Percentiles rank a stretch among this genome's conserved stretches.
Conservation (phyloP, 2,797 vertebrate species). For the Serranus cabrilla region DNA sequence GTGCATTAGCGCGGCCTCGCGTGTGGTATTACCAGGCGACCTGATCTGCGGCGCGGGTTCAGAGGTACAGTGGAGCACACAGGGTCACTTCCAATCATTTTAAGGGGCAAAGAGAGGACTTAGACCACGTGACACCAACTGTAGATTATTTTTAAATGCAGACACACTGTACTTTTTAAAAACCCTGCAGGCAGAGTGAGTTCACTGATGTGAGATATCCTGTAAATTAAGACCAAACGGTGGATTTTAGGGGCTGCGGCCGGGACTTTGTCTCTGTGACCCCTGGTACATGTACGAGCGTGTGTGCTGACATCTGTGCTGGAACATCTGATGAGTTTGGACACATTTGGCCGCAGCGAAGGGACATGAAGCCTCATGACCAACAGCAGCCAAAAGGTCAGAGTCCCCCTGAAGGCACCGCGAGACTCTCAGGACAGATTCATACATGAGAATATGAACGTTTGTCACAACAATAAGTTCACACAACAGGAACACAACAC, state of each 20-base stretch:
- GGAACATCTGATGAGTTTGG: constrained; percentile 33
- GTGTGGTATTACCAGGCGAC: constrained; percentile 67
- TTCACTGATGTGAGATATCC: constrained; percentile 2
- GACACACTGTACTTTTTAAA: constrained; percentile 22
- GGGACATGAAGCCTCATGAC: constrained; percentile 27
- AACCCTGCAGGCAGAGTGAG: not conserved
- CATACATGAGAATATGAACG: not conserved
- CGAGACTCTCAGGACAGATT: not conserved
- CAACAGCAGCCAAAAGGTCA: constrained; percentile 52
- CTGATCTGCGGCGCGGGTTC: constrained; percentile 56
- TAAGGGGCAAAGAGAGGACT: constrained; percentile 49
- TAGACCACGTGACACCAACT: constrained; percentile 32
- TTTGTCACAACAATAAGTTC: not conserved
- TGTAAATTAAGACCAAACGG: not conserved
- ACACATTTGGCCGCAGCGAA: constrained; percentile 43
- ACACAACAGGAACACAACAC: not conserved
- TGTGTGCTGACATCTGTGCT: constrained; percentile 28
- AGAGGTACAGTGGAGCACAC: constrained; percentile 43
- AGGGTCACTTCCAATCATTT: constrained; percentile 69
- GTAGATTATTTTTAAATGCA: constrained; percentile 35
- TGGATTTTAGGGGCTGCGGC: not conserved
- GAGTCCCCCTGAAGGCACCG: constrained; percentile 30
- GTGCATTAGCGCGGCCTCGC: constrained; percentile 73
- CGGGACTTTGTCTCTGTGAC: constrained; percentile 16
- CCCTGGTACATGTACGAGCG: constrained; percentile 8